Evolutionary conservation across 2,888 invertebrate species (phyloP).

Genomic region (Eremobia ochroleuca): DNA sequence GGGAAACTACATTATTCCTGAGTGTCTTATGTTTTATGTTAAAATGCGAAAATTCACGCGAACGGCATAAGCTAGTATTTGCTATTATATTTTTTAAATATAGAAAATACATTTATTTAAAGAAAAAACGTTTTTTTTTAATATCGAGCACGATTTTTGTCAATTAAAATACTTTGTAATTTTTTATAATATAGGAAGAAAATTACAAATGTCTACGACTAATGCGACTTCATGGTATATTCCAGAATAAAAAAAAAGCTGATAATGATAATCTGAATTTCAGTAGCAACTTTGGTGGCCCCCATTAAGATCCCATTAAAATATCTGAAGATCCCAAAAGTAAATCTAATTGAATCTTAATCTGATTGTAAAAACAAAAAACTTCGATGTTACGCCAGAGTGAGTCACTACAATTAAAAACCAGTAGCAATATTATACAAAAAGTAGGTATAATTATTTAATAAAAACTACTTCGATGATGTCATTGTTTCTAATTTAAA

Average conservation of each 20-base stretch:
- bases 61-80: not conserved
- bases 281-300: not conserved
- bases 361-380: not conserved
- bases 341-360: not conserved
- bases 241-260: not conserved
- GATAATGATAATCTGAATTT: not conserved
- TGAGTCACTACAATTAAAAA: constrained; percentile 13
- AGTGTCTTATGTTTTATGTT: no score
- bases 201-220: no score
- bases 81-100: no score
- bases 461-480: constrained; percentile 11
- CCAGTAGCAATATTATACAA: constrained; percentile 21
- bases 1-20: no score
- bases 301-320: no score
- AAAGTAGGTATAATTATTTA: not conserved
- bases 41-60: no score
- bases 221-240: not conserved
- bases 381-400: not conserved
- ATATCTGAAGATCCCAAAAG: not conserved
- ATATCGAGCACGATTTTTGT: not conserved
- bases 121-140: no score
- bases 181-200: no score
- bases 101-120: no score
- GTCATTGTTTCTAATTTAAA: not conserved
- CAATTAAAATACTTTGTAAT: no score